Percentiles rank a stretch among this genome's conserved stretches.
Conservation (phyloP, 2,888 invertebrate genomes). For the Thera britannica region DNA sequence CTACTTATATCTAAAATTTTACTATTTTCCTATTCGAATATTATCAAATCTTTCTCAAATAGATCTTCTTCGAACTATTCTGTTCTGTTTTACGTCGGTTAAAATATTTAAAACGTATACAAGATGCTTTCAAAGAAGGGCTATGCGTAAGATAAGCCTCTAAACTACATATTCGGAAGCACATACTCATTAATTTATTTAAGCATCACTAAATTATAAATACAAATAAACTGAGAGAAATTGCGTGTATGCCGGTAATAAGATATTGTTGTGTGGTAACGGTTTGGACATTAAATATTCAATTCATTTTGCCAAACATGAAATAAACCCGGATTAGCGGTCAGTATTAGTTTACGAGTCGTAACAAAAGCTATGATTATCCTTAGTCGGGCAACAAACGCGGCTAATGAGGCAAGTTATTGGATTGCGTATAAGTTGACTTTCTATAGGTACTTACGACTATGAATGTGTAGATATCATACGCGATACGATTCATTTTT, state of each 20-base stretch:
- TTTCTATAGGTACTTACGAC: not conserved
- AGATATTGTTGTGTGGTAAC: constrained; percentile 8
- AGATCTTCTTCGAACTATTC: too few species aligned
- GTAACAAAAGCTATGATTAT: constrained; percentile 25
- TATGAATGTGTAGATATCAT: not conserved
- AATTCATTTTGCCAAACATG: constrained; percentile 23
- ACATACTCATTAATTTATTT: not conserved
- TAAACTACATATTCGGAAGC: not conserved
- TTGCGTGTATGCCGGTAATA: constrained; percentile 4
- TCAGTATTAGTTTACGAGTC: constrained; percentile 30
- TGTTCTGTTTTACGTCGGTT: too few species aligned
- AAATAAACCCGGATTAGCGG: constrained; percentile 22
- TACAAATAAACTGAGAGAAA: not conserved
- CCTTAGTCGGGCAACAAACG: constrained; percentile 23
- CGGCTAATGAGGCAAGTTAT: constrained; percentile 49
- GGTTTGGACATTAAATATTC: constrained; percentile 17
- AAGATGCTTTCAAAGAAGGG: too few species aligned
- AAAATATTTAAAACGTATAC: too few species aligned
- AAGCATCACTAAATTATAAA: not conserved
- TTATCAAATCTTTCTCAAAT: too few species aligned
- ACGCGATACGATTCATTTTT: not conserved
- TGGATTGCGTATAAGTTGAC: constrained; percentile 48
- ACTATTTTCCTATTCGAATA: too few species aligned
- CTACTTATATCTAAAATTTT: too few species aligned
- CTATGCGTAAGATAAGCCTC: too few species aligned